Evolutionary conservation across 2,888 invertebrate species (phyloP), one percentile per base, ranked within the genome.

Genomic region (Parnassius mnemosyne): DNA sequence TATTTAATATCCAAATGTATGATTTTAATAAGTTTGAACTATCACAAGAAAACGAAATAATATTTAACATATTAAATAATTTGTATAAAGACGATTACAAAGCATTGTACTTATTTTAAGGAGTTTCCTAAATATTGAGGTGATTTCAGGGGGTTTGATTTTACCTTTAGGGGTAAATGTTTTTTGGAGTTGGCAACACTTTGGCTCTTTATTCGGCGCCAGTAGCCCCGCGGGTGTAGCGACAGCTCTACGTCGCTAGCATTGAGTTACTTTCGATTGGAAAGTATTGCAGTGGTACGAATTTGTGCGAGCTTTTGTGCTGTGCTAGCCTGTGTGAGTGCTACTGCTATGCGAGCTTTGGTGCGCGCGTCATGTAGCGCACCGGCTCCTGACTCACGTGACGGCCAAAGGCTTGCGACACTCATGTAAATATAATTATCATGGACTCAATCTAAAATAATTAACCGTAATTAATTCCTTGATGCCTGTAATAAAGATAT

Each of bases 321-420:
- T n/a, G 53, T 53, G 53, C 50, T 60, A 42, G 50, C 49, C 49
- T 10, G 46, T 55, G 46, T 43, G 55, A 55, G 20, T 44, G 47
- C 47, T n/a, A 9, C 5, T 9, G 47, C 9, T 46, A 12, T 10
- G 25, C 46, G 13, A 47, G 9, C 11, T 46, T 20, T 47, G 47
- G 46, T 20, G 42, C 7, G 49, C 20, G 11, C 53, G 11, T 11
- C 41, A 10, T 41, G 46, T 13, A n/a, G 47, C 50, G 50, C 9
- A 9, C 12, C 41, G 10, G 7, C 11, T 46, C 53, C 42, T 20
- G 44, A 10, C 46, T 9, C 1, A 7, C 44, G 16, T 42, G 16
- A 12, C 13, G 42, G 41, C 53, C 42, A 11, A 20, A 41, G 12
- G 41, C 44, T 12, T 42, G 34, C 20, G 42, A 42, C 9, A 34